Base-by-base conservation (phyloP, 2,888 invertebrate genomes). In the Dicranocentrus wangi region DNA sequence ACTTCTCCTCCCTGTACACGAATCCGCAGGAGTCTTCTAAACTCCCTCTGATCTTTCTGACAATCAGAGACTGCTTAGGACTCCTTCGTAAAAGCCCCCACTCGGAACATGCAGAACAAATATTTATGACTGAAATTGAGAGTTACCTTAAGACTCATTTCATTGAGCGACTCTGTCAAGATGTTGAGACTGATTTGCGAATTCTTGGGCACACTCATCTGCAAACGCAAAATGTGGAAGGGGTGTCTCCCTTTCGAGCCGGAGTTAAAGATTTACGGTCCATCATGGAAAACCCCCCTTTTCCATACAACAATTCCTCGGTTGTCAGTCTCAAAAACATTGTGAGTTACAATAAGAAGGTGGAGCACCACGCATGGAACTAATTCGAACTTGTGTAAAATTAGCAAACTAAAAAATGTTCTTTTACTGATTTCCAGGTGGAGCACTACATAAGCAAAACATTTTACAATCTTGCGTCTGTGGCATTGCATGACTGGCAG, bases 381-480 rank as follows among this genome's bases (percentile, higher is more conserved):
- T 47, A 47, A 47, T 10, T 47, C 10, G 32, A 32, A 32, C 32
- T 10, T 32, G 32, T 32, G 32, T 32, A 51, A 51, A 51, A 55
- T 55, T 58, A 10, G 5, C 27, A 27, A 51, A 51, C 51, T 17
- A 17, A 51, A 10, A 51, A 10, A 58, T 27, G 13, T 15, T 58
- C 10, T n/a, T 27, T 58, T 65, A 28, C 39, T 43, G 15, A 2
- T 27, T 58, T 32, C 7, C 86, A 90, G 90, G 93, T 97, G 8
- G 98, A 98, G 88, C 93, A 95, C 88, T 98, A 98, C 89, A 91
- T 99, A 85, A 96, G 97, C 87, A 93, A 93, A 85, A 97, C 95
- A 88, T 99, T 98, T 90, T 99, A 99, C 89, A 98, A 99, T 90
- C 91, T 99, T 87, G 98, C 98, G 0, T 97, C 98, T 0, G 97